A percentile compares a stretch with the other conserved stretches of the same genome.
These are phyloP conservation scores for Drosophila athabasca DNA, from an alignment of 1,140 invertebrate species.

Conservation along the genomic window DNA sequence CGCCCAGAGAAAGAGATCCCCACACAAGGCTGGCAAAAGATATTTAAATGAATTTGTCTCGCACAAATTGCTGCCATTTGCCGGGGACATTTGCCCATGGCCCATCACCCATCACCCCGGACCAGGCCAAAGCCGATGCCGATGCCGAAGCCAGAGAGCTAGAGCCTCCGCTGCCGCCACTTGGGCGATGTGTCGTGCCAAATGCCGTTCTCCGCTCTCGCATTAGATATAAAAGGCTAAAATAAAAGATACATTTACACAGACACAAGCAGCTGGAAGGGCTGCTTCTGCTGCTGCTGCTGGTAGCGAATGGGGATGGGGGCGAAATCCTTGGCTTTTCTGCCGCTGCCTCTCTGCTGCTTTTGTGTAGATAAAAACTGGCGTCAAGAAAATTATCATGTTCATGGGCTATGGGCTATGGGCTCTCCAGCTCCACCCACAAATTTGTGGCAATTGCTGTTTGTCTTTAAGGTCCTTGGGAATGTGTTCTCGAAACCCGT, in stretches of 20 bases:
- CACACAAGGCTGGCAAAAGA: constrained; percentile 50
- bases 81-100: constrained; percentile 58
- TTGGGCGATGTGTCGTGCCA: constrained; percentile 78
- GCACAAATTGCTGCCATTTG: constrained; percentile 80
- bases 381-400: constrained; percentile 82
- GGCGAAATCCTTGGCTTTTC: constrained; percentile 36
- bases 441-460: constrained; percentile 50
- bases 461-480: constrained; percentile 40
- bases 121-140: constrained; percentile 1
- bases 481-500: constrained; percentile 41
- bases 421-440: constrained; percentile 35
- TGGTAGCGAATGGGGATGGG: constrained; percentile 2
- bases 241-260: constrained; percentile 81
- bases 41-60: constrained; percentile 83
- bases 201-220: constrained; percentile 72
- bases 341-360: constrained; percentile 31
- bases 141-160: constrained; percentile 7
- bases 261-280: constrained; percentile 41
- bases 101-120: neutral
- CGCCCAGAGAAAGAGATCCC: neutral
- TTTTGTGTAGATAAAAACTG: constrained; percentile 79
- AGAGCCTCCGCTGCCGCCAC: constrained; percentile 60
- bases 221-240: constrained; percentile 80
- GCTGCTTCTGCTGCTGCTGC: neutral
- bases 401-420: constrained; percentile 66